phyloP scores from a whole-genome alignment of 2,888 invertebrate genomes.

The Platycheirus albimanus region DNA sequence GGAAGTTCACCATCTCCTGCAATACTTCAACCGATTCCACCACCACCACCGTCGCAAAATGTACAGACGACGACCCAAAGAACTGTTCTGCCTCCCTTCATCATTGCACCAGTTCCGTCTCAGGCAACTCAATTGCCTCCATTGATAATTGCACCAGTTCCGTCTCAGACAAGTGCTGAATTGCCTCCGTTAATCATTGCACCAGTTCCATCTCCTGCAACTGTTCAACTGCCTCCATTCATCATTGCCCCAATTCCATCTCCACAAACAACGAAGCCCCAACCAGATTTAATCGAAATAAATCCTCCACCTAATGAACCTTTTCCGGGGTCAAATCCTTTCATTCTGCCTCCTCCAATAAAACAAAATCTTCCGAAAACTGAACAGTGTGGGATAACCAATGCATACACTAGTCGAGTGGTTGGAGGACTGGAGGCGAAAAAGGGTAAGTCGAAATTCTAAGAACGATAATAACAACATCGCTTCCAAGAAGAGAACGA shows the following conservation, averaged over 20 bases:
- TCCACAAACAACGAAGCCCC: too few relatives aligned
- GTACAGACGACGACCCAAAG: not conserved
- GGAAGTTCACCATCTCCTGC: not conserved
- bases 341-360: not conserved
- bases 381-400: constrained; percentile 84
- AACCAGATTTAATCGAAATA: not conserved
- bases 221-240: not conserved
- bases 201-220: constrained; percentile 12
- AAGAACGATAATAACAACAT: too few relatives aligned
- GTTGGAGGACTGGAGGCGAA: constrained; percentile 84
- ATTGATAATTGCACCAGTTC: constrained; percentile 2
- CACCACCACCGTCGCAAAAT: not conserved
- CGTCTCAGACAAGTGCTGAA: not conserved
- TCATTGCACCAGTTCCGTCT: constrained; percentile 17
- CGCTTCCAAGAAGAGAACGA: too few relatives aligned
- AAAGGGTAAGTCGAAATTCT: constrained; percentile 75
- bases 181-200: not conserved
- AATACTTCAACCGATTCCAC: not conserved
- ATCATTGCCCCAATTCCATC: constrained; percentile 1
- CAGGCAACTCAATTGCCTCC: not conserved
- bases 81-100: not conserved
- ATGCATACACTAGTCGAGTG: constrained; percentile 82
- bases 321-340: not conserved
- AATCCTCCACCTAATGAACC: not conserved
- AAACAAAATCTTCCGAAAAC: not conserved